Percentiles rank a stretch among this genome's conserved stretches.
Evolutionary conservation across 1,140 invertebrate genomes (phyloP).

Genomic region (Trichonephila clavata): DNA sequence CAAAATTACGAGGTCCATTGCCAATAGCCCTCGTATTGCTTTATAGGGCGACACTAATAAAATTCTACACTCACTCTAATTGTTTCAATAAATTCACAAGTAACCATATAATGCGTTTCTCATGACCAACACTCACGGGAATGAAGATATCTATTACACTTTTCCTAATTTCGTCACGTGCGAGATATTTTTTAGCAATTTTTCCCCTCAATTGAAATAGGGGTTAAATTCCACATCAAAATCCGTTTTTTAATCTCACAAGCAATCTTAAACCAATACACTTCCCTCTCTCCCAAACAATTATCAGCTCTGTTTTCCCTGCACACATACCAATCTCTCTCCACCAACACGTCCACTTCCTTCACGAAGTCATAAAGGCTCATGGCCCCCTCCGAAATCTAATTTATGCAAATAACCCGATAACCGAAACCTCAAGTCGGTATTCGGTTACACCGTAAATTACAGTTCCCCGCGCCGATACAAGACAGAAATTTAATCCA

Average conservation of each 20-base stretch:
- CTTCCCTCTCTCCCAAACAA: background rate
- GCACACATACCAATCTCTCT: background rate
- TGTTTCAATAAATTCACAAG: too few species aligned
- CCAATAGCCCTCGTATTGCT: too few species aligned
- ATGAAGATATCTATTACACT: too few species aligned
- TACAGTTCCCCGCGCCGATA: slow-evolving; percentile 40
- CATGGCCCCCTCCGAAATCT: slow-evolving; percentile 17
- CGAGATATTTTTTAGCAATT: too few species aligned
- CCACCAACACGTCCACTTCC: background rate
- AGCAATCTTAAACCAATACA: background rate
- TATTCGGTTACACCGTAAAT: slow-evolving; percentile 52
- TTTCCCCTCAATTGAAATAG: too few species aligned
- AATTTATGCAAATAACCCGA: slow-evolving; percentile 71
- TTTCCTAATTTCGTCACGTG: too few species aligned
- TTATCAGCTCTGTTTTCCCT: background rate
- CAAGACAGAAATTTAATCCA: slow-evolving; percentile 68
- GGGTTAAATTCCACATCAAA: background rate
- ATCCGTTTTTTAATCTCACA: background rate
- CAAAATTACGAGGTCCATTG: too few species aligned
- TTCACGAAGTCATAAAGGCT: slow-evolving; percentile 28
- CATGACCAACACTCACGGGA: too few species aligned
- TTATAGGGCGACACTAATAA: too few species aligned
- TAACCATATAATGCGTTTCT: too few species aligned
- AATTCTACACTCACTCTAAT: too few species aligned
- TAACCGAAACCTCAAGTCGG: slow-evolving; percentile 69